Conservation (phyloP, 2,888 invertebrate species). For the Brachyopa scutellaris region DNA sequence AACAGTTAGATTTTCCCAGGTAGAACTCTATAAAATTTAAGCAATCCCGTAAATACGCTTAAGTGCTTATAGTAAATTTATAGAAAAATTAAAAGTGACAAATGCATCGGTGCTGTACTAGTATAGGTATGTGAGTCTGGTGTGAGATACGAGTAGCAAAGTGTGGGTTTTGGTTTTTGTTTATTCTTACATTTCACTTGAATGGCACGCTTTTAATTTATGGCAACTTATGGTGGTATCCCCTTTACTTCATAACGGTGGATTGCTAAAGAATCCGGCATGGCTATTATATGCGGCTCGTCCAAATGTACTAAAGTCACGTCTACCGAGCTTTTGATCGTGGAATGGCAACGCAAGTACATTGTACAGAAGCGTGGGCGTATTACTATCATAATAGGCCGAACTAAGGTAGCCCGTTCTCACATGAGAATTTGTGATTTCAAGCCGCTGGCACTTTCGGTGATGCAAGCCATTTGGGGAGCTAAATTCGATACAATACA, state of each 20-base stretch:
- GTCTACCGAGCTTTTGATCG: slow-evolving; percentile 94
- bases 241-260: slow-evolving; percentile 74
- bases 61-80: too few species aligned
- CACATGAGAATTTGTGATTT: slow-evolving; percentile 73
- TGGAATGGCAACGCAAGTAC: slow-evolving; percentile 95
- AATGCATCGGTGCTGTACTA: slow-evolving; percentile 32
- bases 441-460: slow-evolving; percentile 61
- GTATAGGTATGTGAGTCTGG: slow-evolving; percentile 27
- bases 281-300: slow-evolving; percentile 85
- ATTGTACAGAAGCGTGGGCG: slow-evolving; percentile 93
- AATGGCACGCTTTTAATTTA: slow-evolving; percentile 73
- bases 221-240: slow-evolving; percentile 74
- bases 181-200: slow-evolving; percentile 75
- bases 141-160: slow-evolving; percentile 49
- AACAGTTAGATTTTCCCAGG: too few species aligned
- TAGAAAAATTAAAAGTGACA: slow-evolving; percentile 4
- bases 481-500: slow-evolving; percentile 63
- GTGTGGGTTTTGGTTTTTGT: slow-evolving; percentile 34
- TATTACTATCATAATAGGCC: slow-evolving; percentile 82
- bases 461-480: slow-evolving; percentile 60
- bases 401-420: slow-evolving; percentile 72
- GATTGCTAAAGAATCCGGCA: slow-evolving; percentile 94
- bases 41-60: too few species aligned
- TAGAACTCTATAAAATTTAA: too few species aligned
- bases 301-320: slow-evolving; percentile 86